Base-by-base conservation (phyloP, 2,797 vertebrate genomes). In the Acrossocheilus fasciatus region DNA sequence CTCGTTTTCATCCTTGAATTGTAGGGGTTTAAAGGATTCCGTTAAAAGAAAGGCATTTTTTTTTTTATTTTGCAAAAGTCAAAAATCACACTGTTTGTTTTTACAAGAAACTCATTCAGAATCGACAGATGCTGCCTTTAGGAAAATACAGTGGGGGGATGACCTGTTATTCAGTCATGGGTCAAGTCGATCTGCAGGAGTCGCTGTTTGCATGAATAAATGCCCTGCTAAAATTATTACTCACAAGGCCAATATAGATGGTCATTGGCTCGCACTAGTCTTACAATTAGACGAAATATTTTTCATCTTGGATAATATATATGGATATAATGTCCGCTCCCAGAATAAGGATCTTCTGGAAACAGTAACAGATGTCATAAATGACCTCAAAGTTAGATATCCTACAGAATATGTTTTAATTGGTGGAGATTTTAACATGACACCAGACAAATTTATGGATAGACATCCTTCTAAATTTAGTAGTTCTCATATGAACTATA, bases 131-230 rank as follows among this genome's bases (percentile, higher is more conserved):
- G 3, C 9, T 52, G 4, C 17, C 1, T 39, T 64, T 62, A 64
- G 77, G n/a, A 62, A 64, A 39, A 30, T 17, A 43, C 20, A 57
- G 50, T 57, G 34, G 54, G 23, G 76, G n/a, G 54, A 26, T 26
- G 26, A 26, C 26, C 26, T 26, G 26, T 26, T 26, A 26, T 1
- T 26, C 26, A 26, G 26, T 26, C 26, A 64, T n/a, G n/a, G 26
- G 17, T 34, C 73, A 76, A 54, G 30, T 76, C 14, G 2, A 2
- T 36, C 73, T 20, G 47, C 47, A 64, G 59, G 57, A 9, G 54
- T 18, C 12, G 7, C 15, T 80, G 14, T 62, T 34, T 81, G 41
- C 15, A 45, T 81, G 39, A 81, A 81, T 14, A 69, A 69, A 64
- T 36, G 17, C 64, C 80, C 80, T 12, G 23, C 43, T 4, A 81